Conservation (phyloP, 2,888 invertebrate genomes). For the Cephus sareptanus region DNA sequence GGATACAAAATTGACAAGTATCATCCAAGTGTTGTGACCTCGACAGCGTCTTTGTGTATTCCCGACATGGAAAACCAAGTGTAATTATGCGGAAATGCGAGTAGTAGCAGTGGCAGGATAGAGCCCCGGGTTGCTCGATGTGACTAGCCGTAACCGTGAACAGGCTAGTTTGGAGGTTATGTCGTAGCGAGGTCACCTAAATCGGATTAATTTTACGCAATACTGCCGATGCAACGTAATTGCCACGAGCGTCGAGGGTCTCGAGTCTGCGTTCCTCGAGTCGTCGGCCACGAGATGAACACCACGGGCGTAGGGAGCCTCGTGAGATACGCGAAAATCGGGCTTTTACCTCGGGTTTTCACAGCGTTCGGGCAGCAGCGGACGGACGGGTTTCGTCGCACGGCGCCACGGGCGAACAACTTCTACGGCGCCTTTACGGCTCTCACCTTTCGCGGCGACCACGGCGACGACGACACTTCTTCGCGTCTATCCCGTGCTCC, state of each 20-base stretch:
- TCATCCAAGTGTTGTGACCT: neutral
- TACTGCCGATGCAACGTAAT: conserved; percentile 51
- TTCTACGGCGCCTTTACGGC: conserved; percentile 44
- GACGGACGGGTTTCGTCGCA: conserved; percentile 41
- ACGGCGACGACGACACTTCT: conserved; percentile 22
- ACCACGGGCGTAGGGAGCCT: conserved; percentile 48
- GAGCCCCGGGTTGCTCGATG: neutral
- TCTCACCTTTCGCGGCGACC: conserved; percentile 22
- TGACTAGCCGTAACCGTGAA: neutral
- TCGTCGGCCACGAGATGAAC: conserved; percentile 38
- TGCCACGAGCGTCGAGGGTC: conserved; percentile 34
- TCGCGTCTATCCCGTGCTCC: conserved; percentile 46
- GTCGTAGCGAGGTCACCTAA: conserved; percentile 61
- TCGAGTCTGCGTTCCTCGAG: conserved; percentile 28
- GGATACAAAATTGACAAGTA: neutral
- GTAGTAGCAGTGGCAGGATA: neutral
- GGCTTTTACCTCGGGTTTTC: conserved; percentile 52
- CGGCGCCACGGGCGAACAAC: conserved; percentile 49
- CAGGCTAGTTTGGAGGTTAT: conserved; percentile 44
- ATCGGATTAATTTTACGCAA: conserved; percentile 65
- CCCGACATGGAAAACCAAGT: neutral
- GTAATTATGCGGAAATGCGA: neutral
- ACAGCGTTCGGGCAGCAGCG: conserved; percentile 43
- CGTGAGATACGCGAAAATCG: conserved; percentile 47
- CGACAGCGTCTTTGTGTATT: neutral